Percentiles rank a stretch among this genome's conserved stretches.
phyloP scores from a whole-genome alignment of 1,140 invertebrate species.

The Pogonus chalceus region DNA sequence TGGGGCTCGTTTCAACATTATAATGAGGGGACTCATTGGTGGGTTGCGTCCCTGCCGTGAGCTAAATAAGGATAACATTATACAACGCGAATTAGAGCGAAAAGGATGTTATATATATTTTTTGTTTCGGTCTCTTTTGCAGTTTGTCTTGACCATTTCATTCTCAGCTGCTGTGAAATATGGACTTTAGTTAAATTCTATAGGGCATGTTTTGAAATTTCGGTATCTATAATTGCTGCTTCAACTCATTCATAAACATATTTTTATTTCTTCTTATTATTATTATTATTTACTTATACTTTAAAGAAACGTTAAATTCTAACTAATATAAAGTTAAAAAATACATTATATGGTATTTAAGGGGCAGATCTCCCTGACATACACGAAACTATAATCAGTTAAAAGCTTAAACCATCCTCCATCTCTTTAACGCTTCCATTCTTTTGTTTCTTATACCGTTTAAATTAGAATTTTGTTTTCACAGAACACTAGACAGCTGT shows the following conservation, averaged over 20 bases:
- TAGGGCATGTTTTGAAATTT: background rate
- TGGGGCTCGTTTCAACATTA: conserved; percentile 2
- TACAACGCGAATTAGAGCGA: background rate
- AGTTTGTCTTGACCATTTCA: background rate
- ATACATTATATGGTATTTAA: too few relatives aligned
- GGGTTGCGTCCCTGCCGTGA: background rate
- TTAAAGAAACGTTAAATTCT: too few relatives aligned
- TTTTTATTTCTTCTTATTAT: too few relatives aligned
- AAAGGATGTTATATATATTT: background rate
- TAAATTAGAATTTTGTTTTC: conserved; percentile 4
- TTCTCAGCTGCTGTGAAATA: background rate
- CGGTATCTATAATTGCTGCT: conserved; percentile 12
- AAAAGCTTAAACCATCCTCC: background rate
- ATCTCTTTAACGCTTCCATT: background rate
- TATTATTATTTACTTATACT: too few relatives aligned
- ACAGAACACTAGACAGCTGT: background rate
- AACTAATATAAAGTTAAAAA: too few relatives aligned
- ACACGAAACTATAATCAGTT: background rate
- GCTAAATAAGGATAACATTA: background rate
- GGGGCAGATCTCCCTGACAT: too few relatives aligned
- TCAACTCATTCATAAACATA: too few relatives aligned
- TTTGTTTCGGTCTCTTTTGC: background rate
- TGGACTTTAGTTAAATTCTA: too few relatives aligned
- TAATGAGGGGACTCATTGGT: conserved; percentile 2
- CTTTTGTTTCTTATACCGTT: background rate